phyloP scores from a whole-genome alignment of 2,797 vertebrate species.

The Alectoris magna region DNA sequence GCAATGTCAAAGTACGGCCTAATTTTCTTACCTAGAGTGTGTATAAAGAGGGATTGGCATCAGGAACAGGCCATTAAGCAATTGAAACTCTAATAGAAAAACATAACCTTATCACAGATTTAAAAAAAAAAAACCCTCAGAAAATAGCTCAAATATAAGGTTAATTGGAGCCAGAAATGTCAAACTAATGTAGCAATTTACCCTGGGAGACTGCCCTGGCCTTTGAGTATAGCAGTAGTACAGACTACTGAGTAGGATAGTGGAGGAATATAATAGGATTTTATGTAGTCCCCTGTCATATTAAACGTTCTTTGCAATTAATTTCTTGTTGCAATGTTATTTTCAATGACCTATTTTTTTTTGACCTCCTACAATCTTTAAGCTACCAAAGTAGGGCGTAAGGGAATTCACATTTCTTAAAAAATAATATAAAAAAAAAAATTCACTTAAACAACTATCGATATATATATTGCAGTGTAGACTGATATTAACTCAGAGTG shows the following conservation, averaged over 20 bases:
- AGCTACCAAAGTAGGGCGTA: constrained; percentile 70
- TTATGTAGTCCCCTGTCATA: constrained; percentile 85
- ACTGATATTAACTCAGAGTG: not conserved
- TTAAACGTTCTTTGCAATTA: constrained; percentile 85
- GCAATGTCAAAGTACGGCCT: constrained; percentile 4
- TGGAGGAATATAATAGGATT: constrained; percentile 80
- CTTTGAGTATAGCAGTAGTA: constrained; percentile 83
- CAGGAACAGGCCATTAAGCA: constrained; percentile 68
- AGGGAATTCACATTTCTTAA: constrained; percentile 71
- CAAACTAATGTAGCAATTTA: constrained; percentile 88
- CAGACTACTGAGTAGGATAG: constrained; percentile 77
- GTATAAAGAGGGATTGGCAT: constrained; percentile 45
- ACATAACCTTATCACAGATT: constrained; percentile 80
- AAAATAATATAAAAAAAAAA: not conserved
- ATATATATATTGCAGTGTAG: not conserved
- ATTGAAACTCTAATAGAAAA: constrained; percentile 72
- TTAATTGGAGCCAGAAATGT: constrained; percentile 93
- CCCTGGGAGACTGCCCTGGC: constrained; percentile 85
- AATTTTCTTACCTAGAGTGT: constrained; percentile 16
- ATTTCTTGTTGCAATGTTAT: constrained; percentile 83
- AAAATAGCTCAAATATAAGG: constrained; percentile 88
- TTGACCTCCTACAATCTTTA: constrained; percentile 80
- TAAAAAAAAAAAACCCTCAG: constrained; percentile 64
- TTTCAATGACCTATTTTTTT: constrained; percentile 85
- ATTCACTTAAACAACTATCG: constrained; percentile 37